These are phyloP conservation scores for Eulemur mongoz DNA, from an alignment of 2,797 vertebrate genomes.

Conservation along the genomic window DNA sequence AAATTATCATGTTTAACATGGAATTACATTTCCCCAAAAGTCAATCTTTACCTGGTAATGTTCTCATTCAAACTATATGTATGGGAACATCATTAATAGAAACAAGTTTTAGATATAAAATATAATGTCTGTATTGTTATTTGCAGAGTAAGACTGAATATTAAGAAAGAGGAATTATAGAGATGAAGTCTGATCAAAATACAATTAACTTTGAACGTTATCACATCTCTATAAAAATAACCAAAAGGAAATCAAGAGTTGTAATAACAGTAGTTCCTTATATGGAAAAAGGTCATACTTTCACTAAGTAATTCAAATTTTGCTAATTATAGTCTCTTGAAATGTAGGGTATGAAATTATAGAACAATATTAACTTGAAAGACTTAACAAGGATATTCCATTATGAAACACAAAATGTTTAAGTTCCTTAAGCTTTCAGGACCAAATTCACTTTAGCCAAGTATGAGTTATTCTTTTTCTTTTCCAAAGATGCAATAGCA, in stretches of 20 bases:
- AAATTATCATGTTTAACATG: not conserved
- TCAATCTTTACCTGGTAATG: not conserved
- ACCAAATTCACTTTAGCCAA: not conserved
- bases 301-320: not conserved
- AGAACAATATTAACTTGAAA: conserved; percentile 19
- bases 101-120: not conserved
- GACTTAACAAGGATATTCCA: not conserved
- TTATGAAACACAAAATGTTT: not conserved
- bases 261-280: not conserved
- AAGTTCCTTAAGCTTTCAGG: not conserved
- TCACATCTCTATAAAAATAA: not conserved
- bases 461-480: conserved; percentile 29
- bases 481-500: conserved; percentile 11
- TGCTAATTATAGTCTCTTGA: conserved; percentile 3
- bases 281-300: not conserved
- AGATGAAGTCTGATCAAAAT: not conserved
- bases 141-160: not conserved
- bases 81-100: not conserved
- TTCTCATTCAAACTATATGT: conserved; percentile 44
- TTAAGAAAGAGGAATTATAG: not conserved
- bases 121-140: not conserved
- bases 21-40: not conserved
- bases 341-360: not conserved
- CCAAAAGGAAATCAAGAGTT: not conserved
- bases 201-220: not conserved